Evolutionary conservation across 2,797 vertebrate species (phyloP).

Genomic region (Lutra lutra): DNA sequence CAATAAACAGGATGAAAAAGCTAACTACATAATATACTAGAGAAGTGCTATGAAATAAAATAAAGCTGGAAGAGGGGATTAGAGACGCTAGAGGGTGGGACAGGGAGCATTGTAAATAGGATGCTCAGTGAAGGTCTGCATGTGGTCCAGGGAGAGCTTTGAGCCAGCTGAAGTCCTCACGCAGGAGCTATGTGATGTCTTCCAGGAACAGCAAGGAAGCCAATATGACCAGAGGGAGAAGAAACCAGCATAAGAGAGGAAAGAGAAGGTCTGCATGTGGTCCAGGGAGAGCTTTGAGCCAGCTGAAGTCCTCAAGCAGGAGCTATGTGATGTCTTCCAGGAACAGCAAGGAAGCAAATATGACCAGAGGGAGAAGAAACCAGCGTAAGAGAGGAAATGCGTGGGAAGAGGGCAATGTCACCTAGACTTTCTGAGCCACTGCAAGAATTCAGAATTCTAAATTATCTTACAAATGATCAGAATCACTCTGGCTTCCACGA

Average conservation of each 20-base stretch:
- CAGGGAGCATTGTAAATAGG: background rate
- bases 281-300: background rate
- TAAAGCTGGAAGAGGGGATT: background rate
- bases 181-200: background rate
- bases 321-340: background rate
- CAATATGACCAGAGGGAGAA: background rate
- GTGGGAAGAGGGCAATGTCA: fast-evolving
- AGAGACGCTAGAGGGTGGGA: too few relatives aligned
- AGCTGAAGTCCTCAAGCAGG: background rate
- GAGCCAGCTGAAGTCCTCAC: background rate
- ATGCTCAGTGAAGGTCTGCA: too few relatives aligned
- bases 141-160: background rate
- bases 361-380: background rate
- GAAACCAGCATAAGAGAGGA: background rate
- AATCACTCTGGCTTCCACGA: background rate
- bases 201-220: background rate
- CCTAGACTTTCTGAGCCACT: background rate
- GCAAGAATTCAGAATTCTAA: background rate
- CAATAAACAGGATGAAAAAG: background rate
- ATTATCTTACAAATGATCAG: background rate
- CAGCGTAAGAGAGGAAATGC: background rate
- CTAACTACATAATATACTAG: background rate
- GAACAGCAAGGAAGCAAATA: background rate
- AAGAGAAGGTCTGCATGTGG: background rate
- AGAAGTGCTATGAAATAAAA: background rate